Conservation (phyloP, 2,888 invertebrate species). For the Biston betularia region DNA sequence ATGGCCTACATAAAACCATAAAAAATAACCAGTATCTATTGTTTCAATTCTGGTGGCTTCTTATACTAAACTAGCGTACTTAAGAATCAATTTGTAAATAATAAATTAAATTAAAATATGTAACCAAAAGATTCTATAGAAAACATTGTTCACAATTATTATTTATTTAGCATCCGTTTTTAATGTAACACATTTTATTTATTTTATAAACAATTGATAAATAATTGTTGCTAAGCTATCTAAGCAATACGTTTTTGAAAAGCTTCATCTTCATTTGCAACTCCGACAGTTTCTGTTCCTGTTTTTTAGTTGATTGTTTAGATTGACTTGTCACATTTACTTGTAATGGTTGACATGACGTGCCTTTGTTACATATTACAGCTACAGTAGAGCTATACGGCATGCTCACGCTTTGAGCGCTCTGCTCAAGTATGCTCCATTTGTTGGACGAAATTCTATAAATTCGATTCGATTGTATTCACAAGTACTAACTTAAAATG, state of each 20-base stretch:
- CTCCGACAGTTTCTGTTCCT: conserved; percentile 44
- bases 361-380: no score
- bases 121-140: conserved; percentile 53
- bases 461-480: no score
- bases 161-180: conserved; percentile 53
- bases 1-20: background rate
- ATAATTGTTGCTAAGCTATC: conserved; percentile 58
- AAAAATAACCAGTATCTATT: background rate
- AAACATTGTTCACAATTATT: conserved; percentile 12
- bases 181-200: conserved; percentile 35
- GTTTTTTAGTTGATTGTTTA: background rate
- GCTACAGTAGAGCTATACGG: no score
- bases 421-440: no score
- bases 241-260: conserved; percentile 55
- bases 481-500: no score
- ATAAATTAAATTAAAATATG: conserved; percentile 31
- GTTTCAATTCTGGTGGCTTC: conserved; percentile 8
- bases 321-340: no score
- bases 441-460: no score
- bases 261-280: conserved; percentile 64
- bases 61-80: background rate
- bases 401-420: no score
- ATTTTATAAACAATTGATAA: conserved; percentile 53
- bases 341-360: no score
- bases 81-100: conserved; percentile 29